Evolutionary conservation across 2,113 vertebrate genomes (phyloP).

Genomic region (Baryphthengus martii): DNA sequence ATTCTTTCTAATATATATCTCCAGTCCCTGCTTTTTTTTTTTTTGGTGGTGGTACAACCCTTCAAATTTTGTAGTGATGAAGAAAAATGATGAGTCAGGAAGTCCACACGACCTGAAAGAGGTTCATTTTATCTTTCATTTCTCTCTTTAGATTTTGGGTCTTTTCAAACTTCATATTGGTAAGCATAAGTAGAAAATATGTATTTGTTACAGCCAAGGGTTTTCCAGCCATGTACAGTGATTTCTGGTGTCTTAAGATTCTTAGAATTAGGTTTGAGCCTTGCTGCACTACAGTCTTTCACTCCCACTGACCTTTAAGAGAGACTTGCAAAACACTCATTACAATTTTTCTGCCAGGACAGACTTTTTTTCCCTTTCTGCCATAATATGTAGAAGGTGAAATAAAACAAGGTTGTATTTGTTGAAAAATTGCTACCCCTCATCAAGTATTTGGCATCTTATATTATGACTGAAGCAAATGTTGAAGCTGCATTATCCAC

Average conservation of each 20-base stretch:
- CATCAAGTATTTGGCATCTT: neutral
- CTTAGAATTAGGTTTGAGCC: neutral
- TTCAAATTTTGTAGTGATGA: neutral
- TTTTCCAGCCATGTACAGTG: neutral
- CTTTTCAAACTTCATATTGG: neutral
- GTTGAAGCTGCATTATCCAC: neutral
- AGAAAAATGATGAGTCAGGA: neutral
- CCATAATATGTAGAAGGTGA: neutral
- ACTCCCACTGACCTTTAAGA: slow-evolving; percentile 11
- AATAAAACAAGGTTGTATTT: neutral
- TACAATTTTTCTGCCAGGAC: neutral
- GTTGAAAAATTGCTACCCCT: neutral
- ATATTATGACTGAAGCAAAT: neutral
- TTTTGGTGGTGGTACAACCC: neutral
- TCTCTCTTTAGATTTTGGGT: neutral
- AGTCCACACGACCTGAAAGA: neutral
- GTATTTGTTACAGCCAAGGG: neutral
- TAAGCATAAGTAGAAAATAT: neutral
- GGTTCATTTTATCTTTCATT: neutral
- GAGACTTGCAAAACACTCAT: neutral
- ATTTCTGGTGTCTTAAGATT: neutral
- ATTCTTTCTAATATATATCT: neutral
- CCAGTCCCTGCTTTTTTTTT: neutral
- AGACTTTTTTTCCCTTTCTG: neutral
- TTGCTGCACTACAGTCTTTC: neutral